Conservation (phyloP, 2,113 vertebrate genomes). For the Esox niger region DNA sequence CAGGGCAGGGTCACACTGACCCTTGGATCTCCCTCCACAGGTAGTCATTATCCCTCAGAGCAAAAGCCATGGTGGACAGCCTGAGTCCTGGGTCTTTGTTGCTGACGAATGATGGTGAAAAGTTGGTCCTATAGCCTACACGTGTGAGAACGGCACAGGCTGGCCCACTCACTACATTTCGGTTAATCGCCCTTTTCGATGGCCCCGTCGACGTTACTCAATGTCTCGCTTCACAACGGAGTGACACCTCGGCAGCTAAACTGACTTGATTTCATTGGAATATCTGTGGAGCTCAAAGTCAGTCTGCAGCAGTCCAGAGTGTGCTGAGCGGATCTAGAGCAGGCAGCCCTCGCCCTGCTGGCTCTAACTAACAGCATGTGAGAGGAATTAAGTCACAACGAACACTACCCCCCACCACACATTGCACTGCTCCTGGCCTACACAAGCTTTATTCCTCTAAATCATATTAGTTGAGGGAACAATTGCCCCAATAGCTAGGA, state of each 20-base stretch:
- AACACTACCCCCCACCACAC: conserved; percentile 8
- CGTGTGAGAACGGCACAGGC: conserved; percentile 2
- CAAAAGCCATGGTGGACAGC: conserved; percentile 47
- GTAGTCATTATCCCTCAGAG: conserved; percentile 62
- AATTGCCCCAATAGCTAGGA: conserved; percentile 6
- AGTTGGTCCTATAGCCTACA: conserved; percentile 29
- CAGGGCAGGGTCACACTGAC: conserved; percentile 56
- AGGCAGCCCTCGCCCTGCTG: conserved; percentile 31
- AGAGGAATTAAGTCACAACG: conserved; percentile 56
- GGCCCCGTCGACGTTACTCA: not conserved
- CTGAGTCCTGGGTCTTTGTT: conserved; percentile 30
- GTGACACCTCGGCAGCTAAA: conserved; percentile 47
- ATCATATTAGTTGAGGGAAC: conserved; percentile 19
- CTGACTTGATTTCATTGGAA: conserved; percentile 32
- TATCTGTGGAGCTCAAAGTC: not conserved
- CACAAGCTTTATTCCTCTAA: conserved; percentile 12
- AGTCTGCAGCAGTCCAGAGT: not conserved
- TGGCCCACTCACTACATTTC: conserved; percentile 20
- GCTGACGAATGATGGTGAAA: conserved; percentile 22
- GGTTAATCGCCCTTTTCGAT: not conserved
- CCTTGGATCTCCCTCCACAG: conserved; percentile 74
- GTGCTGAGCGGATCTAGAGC: conserved; percentile 10
- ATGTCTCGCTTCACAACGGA: not conserved
- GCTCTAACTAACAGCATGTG: conserved; percentile 67
- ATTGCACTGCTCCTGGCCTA: conserved; percentile 5